Conservation (phyloP, 2,797 vertebrate genomes). For the Artibeus lituratus region DNA sequence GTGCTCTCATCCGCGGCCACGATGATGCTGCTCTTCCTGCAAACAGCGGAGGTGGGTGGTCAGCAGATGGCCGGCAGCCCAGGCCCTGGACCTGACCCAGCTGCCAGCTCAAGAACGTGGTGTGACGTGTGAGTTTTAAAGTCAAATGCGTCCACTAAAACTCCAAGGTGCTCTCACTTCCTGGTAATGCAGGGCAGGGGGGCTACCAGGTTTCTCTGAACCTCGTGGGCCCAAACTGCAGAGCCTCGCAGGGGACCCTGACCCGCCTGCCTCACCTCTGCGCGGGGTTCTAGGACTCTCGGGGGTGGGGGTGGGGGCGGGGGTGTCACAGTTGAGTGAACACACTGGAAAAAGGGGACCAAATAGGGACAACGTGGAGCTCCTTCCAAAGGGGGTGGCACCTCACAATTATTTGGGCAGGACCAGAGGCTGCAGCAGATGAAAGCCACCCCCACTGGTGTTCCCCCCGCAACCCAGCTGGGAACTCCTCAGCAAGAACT, state of each 20-base stretch:
- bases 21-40: constrained; percentile 95
- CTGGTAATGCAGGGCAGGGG: background rate
- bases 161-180: accelerated
- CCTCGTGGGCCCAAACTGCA: accelerated
- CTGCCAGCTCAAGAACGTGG: background rate
- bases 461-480: accelerated
- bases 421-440: too few relatives aligned
- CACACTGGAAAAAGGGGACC: background rate
- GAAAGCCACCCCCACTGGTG: background rate
- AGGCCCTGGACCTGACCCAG: background rate
- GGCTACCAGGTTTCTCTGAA: background rate
- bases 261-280: accelerated
- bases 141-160: background rate
- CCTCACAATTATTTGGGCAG: accelerated
- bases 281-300: background rate
- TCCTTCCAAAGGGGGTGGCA: accelerated
- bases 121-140: background rate
- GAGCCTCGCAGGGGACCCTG: background rate
- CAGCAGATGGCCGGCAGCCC: accelerated
- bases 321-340: background rate
- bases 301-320: too few relatives aligned
- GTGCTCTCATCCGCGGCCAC: constrained; percentile 96
- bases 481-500: background rate
- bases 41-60: background rate
- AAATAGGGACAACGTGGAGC: too few relatives aligned